Evolutionary conservation across 2,113 vertebrate species (phyloP).

Genomic region (Pungitius pungitius): DNA sequence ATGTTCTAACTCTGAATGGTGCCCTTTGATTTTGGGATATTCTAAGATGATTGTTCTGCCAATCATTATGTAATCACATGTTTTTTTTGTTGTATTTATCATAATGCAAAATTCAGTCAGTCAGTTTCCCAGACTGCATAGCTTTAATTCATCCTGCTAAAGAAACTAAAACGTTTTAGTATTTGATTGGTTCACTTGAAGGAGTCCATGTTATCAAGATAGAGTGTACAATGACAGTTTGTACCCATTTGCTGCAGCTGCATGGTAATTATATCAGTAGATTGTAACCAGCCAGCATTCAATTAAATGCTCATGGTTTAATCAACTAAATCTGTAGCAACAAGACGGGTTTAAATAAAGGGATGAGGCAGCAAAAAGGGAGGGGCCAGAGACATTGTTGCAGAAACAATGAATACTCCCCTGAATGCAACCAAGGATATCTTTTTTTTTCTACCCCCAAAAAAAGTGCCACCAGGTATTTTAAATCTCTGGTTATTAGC

Average conservation of each 20-base stretch:
- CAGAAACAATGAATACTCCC: background rate
- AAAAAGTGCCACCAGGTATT: background rate
- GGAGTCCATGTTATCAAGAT: background rate
- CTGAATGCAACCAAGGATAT: background rate
- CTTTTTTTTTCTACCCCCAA: background rate
- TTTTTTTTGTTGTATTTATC: background rate
- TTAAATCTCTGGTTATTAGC: background rate
- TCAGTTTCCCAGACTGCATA: background rate
- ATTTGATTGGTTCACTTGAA: background rate
- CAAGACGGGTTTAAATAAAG: background rate
- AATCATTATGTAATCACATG: slow-evolving; percentile 21
- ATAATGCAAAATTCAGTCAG: background rate
- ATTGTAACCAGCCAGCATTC: background rate
- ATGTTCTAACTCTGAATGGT: background rate
- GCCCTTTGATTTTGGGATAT: slow-evolving; percentile 16
- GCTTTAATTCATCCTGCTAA: background rate
- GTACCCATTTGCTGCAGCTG: slow-evolving; percentile 5
- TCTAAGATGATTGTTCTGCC: slow-evolving; percentile 13
- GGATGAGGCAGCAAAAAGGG: background rate
- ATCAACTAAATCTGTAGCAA: background rate
- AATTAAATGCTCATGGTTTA: slow-evolving; percentile 1
- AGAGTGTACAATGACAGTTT: background rate
- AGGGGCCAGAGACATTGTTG: background rate
- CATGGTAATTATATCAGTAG: background rate
- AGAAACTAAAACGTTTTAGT: background rate